These are phyloP conservation scores for Caerostris darwini DNA, from an alignment of 1,140 invertebrate species.

Conservation along the genomic window DNA sequence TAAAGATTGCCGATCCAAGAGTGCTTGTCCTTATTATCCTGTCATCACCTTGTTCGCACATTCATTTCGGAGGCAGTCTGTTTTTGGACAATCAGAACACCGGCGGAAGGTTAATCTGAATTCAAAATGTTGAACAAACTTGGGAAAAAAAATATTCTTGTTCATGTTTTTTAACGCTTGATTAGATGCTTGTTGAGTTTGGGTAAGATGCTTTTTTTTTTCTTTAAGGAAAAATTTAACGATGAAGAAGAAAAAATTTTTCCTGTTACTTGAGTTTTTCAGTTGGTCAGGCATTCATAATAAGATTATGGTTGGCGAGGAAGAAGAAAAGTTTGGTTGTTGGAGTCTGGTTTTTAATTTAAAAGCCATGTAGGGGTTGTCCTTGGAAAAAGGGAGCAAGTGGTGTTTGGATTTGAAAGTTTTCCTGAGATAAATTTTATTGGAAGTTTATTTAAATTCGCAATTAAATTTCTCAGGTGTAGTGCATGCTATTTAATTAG, in stretches of 20 bases:
- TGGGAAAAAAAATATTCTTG: neutral
- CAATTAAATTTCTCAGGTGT: too few species aligned
- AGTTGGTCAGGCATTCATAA: neutral
- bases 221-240: neutral
- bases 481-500: too few species aligned
- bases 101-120: neutral
- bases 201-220: neutral
- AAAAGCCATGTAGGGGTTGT: neutral
- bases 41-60: neutral
- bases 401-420: too few species aligned
- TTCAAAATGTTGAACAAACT: neutral
- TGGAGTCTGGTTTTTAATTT: neutral
- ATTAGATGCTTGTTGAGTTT: neutral
- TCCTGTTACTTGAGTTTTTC: too few species aligned
- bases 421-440: too few species aligned
- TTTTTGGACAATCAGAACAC: neutral
- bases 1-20: neutral
- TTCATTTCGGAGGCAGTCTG: neutral
- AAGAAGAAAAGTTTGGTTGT: neutral
- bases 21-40: neutral
- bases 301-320: neutral
- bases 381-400: too few species aligned
- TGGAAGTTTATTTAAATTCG: too few species aligned
- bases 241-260: neutral
- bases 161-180: neutral